Base-by-base conservation (phyloP, 2,113 vertebrate genomes). In the Hylia prasina region DNA sequence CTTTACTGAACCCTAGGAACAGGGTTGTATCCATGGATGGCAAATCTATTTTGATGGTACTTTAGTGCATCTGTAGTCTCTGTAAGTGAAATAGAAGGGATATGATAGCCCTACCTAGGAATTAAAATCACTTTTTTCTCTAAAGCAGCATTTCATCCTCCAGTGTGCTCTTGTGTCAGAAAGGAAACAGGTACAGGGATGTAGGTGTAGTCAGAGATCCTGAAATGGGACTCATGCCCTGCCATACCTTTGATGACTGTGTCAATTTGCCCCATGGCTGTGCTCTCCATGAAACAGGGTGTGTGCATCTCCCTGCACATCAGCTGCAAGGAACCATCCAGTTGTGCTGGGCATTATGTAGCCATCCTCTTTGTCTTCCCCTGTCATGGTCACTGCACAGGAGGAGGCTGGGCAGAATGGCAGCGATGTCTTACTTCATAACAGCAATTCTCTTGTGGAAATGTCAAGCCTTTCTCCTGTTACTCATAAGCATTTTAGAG, bases 131-230 rank as follows among this genome's bases (percentile, higher is more conserved):
- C 18, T 42, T 53, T 50, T 71, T 54, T 72, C 42, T 63, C 42
- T 3, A 7, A 68, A 87, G 51, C 7, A 69, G 15, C 51, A 4
- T 79, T 70, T 77, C 21, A 5, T 64, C 31, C 25, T 93, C 47
- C 51, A 0, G 0, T 57, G 16, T 53, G 51, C 56, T 63, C 3
- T 75, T 27, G 10, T 78, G 39, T 58, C 37, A 48, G 31, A 64
- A 63, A 37, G 30, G 12, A 89, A 39, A 21, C 20, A 33, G 27
- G 18, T 73, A 19, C 25, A 39, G 27, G 0, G 0, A 9, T 0
- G 0, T 42, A 42, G 30, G 27, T n/a, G 33, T 76, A 92, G 40
- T 51, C 48, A 88, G 68, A 37, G 15, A 11, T 79, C 37, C 33
- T 8, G 3, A 71, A 84, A 40, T 21, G 22, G 33, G 40, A 40